Evolutionary conservation across 2,888 invertebrate species (phyloP).

Genomic region (Caenorhabditis angaria): DNA sequence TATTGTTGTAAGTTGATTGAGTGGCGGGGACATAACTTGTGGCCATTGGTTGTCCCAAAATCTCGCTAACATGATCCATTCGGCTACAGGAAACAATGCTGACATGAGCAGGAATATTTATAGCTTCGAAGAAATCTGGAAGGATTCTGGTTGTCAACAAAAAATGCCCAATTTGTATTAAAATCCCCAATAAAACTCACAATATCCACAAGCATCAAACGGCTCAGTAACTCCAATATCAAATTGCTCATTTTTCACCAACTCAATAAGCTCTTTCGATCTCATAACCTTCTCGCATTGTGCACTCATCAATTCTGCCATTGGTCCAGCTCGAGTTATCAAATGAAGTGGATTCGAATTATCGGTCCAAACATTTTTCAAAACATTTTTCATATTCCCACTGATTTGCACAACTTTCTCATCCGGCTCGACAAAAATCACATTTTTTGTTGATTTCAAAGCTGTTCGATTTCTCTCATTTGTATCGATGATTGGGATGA

Average conservation of each 20-base stretch:
- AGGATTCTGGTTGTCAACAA: neutral
- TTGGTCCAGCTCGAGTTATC: neutral
- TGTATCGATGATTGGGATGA: constrained; percentile 25
- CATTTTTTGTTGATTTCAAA: constrained; percentile 13
- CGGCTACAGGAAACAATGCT: constrained; percentile 20
- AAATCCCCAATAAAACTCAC: neutral
- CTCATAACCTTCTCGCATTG: constrained; percentile 32
- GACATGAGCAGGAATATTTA: constrained; percentile 30
- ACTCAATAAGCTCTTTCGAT: constrained; percentile 15
- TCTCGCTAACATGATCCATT: constrained; percentile 30
- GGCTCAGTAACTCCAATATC: constrained; percentile 27
- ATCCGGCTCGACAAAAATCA: constrained; percentile 28
- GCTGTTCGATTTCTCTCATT: constrained; percentile 18
- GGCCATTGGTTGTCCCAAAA: constrained; percentile 29
- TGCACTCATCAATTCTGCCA: constrained; percentile 14
- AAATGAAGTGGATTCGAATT: constrained; percentile 23
- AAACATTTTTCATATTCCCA: constrained; percentile 5
- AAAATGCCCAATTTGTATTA: neutral
- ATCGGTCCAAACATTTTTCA: constrained; percentile 25
- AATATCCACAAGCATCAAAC: constrained; percentile 29
- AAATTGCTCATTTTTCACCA: constrained; percentile 23
- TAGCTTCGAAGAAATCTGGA: constrained; percentile 24
- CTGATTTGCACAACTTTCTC: constrained; percentile 9
- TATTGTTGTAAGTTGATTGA: constrained; percentile 20
- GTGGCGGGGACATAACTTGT: constrained; percentile 33